phyloP scores from a whole-genome alignment of 2,113 vertebrate genomes.

The Ranitomeya variabilis region DNA sequence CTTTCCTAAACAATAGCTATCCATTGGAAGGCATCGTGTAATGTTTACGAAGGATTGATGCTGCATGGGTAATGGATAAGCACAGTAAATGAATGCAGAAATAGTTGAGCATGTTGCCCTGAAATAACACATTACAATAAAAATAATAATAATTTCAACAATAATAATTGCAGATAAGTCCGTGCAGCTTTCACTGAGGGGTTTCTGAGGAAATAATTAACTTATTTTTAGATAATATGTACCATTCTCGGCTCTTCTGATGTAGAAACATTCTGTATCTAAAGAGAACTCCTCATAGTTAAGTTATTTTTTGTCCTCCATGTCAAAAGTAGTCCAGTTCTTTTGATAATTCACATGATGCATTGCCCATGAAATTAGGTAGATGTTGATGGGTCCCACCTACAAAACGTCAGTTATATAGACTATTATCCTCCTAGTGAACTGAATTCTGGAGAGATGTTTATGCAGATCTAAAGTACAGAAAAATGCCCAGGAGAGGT shows the following conservation, averaged over 20 bases:
- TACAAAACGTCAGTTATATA: too few relatives aligned
- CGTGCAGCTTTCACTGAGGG: not conserved
- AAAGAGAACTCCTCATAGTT: too few relatives aligned
- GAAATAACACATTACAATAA: not conserved
- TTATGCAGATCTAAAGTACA: too few relatives aligned
- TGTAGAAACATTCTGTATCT: not conserved
- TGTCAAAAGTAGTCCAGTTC: too few relatives aligned
- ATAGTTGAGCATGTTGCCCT: not conserved
- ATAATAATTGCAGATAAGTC: not conserved
- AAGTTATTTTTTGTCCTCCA: too few relatives aligned
- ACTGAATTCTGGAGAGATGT: too few relatives aligned
- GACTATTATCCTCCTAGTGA: too few relatives aligned
- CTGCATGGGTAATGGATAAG: constrained; percentile 23
- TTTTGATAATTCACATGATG: too few relatives aligned
- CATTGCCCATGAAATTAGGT: too few relatives aligned
- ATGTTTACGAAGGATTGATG: constrained; percentile 23
- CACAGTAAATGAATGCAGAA: constrained; percentile 32
- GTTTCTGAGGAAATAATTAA: not conserved
- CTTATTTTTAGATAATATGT: not conserved
- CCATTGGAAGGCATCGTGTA: constrained; percentile 7
- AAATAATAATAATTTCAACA: constrained; percentile 6
- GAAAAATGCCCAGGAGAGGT: too few relatives aligned
- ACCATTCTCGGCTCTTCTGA: not conserved
- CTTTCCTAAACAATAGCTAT: constrained; percentile 39
- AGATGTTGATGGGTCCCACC: too few relatives aligned